Evolutionary conservation across 2,113 vertebrate species (phyloP).

Genomic region (Cacatua alba): DNA sequence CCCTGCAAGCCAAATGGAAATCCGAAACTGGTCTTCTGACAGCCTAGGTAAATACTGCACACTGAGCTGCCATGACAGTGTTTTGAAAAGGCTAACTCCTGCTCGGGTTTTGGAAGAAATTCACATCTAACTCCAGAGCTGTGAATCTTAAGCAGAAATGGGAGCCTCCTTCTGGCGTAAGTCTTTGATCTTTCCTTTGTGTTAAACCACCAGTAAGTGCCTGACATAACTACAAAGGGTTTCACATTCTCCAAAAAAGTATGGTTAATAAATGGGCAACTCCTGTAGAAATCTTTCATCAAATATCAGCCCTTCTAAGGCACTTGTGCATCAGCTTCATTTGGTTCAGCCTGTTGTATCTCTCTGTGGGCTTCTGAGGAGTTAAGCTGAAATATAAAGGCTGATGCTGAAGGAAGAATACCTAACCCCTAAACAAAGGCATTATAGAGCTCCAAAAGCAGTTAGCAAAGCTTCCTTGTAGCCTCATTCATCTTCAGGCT

Average conservation of each 20-base stretch:
- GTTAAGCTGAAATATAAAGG: not conserved
- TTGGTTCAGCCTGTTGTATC: not conserved
- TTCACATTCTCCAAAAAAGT: not conserved
- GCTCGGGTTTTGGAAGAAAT: not conserved
- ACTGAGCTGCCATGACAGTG: not conserved
- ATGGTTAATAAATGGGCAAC: not conserved
- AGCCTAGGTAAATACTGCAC: not conserved
- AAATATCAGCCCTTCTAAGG: not conserved
- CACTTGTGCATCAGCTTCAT: accelerated
- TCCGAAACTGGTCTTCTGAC: not conserved
- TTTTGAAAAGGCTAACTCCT: not conserved
- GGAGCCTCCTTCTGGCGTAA: not conserved
- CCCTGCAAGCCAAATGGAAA: not conserved
- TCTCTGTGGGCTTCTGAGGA: not conserved
- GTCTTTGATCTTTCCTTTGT: not conserved
- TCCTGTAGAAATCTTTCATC: not conserved
- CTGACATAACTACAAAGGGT: not conserved
- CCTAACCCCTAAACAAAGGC: not conserved
- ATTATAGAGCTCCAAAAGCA: not conserved
- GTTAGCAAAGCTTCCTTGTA: not conserved
- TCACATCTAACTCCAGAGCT: not conserved
- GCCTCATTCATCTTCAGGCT: not conserved
- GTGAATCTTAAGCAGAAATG: not conserved
- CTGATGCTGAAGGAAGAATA: not conserved
- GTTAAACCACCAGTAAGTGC: not conserved